phyloP scores from a whole-genome alignment of 2,113 vertebrate genomes.

The Elaphurus davidianus region DNA sequence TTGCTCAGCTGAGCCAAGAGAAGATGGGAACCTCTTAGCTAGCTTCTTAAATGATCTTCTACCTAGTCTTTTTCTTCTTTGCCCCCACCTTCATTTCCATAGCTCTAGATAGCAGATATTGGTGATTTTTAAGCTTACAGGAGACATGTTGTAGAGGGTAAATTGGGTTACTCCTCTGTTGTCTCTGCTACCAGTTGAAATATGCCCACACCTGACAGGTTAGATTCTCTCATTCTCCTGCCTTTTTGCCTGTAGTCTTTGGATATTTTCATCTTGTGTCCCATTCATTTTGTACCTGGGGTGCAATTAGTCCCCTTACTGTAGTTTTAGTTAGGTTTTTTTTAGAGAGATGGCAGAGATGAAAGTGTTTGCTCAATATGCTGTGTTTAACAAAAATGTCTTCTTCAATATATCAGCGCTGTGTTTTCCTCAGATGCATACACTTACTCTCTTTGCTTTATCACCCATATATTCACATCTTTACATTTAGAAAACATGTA shows the following conservation, averaged over 20 bases:
- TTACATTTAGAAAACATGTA: slow-evolving; percentile 10
- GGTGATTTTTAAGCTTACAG: neutral
- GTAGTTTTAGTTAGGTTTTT: neutral
- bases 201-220: neutral
- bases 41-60: neutral
- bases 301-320: neutral
- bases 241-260: neutral
- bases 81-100: neutral
- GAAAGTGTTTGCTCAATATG: slow-evolving; percentile 1
- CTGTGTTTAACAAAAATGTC: neutral
- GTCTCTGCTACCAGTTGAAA: neutral
- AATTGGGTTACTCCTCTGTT: neutral
- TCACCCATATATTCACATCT: slow-evolving; percentile 60
- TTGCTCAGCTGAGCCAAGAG: neutral
- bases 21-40: neutral
- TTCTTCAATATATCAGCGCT: neutral
- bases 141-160: neutral
- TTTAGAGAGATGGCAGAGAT: neutral
- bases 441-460: slow-evolving; percentile 54
- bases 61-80: neutral
- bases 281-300: neutral
- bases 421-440: neutral
- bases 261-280: neutral
- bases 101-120: neutral
- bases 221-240: neutral